These are phyloP conservation scores for Ruditapes philippinarum DNA, from an alignment of 1,140 invertebrate species.

Conservation along the genomic window DNA sequence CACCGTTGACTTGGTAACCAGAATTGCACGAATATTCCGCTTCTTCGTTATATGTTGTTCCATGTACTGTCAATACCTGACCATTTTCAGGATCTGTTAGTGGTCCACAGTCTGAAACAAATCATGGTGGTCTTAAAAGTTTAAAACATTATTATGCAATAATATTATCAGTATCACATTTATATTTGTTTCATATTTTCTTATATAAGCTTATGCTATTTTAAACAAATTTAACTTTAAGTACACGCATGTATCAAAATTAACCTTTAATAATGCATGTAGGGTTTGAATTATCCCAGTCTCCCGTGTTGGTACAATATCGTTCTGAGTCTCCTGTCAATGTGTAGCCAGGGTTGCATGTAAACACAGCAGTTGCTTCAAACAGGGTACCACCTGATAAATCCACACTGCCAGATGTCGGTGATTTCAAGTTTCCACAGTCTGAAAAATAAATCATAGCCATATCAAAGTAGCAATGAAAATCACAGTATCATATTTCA, in stretches of 20 bases:
- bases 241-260: too few relatives aligned
- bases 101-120: slow-evolving; percentile 38
- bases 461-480: background rate
- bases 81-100: slow-evolving; percentile 29
- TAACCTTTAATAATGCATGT: slow-evolving; percentile 60
- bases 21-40: slow-evolving; percentile 26
- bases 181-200: too few relatives aligned
- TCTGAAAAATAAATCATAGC: background rate
- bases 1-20: slow-evolving; percentile 50
- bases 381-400: slow-evolving; percentile 5
- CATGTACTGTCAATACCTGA: slow-evolving; percentile 31
- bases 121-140: too few relatives aligned
- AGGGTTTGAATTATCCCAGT: slow-evolving; percentile 35
- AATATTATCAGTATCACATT: too few relatives aligned
- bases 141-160: too few relatives aligned
- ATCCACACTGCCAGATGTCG: slow-evolving; percentile 11
- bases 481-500: too few relatives aligned
- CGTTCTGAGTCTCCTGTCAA: slow-evolving; percentile 16
- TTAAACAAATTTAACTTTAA: too few relatives aligned
- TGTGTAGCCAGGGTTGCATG: slow-evolving; percentile 39
- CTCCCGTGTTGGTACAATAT: slow-evolving; percentile 1
- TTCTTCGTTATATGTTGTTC: slow-evolving; percentile 38
- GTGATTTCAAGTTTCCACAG: slow-evolving; percentile 28
- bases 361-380: slow-evolving; percentile 20
- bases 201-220: too few relatives aligned